phyloP scores from a whole-genome alignment of 2,113 vertebrate genomes.

The Brienomyrus longianalis region DNA sequence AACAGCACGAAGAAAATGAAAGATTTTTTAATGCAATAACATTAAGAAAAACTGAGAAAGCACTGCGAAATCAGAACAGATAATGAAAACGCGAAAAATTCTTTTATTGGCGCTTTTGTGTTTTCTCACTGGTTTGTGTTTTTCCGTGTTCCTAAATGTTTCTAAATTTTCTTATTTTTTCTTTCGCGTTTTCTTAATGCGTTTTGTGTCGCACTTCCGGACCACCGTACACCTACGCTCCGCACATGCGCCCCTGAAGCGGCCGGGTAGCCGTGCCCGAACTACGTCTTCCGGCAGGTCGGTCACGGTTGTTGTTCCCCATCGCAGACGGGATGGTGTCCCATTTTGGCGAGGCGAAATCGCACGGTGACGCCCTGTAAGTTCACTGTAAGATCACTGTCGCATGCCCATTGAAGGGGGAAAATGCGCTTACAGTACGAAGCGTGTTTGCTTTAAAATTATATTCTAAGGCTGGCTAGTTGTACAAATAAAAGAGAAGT shows the following conservation, averaged over 20 bases:
- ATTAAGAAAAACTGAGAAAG: background rate
- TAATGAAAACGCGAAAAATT: background rate
- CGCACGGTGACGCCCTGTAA: background rate
- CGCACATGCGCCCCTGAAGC: background rate
- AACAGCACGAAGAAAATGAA: background rate
- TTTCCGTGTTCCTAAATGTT: background rate
- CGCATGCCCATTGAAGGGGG: background rate
- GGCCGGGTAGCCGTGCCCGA: background rate
- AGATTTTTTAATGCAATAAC: background rate
- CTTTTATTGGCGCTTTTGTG: background rate
- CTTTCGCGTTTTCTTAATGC: background rate
- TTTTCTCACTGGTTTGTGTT: background rate
- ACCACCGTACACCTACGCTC: background rate
- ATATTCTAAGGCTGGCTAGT: background rate
- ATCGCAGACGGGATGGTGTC: background rate
- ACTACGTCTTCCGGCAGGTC: background rate
- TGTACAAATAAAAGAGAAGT: background rate
- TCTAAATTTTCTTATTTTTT: background rate
- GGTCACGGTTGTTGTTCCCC: background rate
- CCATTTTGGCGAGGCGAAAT: background rate
- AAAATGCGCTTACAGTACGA: background rate
- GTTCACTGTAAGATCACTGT: background rate
- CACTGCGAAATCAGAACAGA: background rate
- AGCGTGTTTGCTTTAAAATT: background rate
- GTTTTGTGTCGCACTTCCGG: background rate